These are phyloP conservation scores for Myotis myotis DNA, from an alignment of 2,797 vertebrate species.

Conservation along the genomic window DNA sequence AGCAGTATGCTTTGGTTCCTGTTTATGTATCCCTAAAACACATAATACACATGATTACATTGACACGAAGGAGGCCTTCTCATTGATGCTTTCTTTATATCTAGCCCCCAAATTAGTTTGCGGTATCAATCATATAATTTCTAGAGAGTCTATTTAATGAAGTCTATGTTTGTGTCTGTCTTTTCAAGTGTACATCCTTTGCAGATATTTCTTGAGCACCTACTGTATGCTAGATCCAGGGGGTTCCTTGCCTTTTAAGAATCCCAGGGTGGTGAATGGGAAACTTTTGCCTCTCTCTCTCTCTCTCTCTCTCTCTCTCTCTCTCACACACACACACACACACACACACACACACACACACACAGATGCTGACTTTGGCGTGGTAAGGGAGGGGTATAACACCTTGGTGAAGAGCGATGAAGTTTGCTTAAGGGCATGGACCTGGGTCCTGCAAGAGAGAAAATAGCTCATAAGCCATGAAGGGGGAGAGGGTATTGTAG, in stretches of 20 bases:
- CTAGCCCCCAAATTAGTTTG: slow-evolving; percentile 74
- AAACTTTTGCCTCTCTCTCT: neutral
- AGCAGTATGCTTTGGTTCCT: slow-evolving; percentile 75
- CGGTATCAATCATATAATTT: slow-evolving; percentile 66
- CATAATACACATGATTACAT: slow-evolving; percentile 69
- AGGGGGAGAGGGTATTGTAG: neutral
- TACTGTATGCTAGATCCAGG: neutral
- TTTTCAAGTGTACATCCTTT: slow-evolving; percentile 46
- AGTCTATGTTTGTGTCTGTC: slow-evolving; percentile 31
- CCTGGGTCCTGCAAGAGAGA: neutral
- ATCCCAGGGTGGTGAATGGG: neutral
- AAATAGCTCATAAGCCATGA: neutral
- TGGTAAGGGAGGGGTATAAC: neutral
- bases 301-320: no score
- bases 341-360: neutral
- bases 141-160: slow-evolving; percentile 58
- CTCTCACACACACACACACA: neutral
- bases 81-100: slow-evolving; percentile 72
- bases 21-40: slow-evolving; percentile 73
- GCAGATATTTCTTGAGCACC: neutral
- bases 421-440: neutral
- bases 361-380: no score
- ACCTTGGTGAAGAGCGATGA: neutral
- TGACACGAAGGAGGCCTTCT: slow-evolving; percentile 70
- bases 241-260: neutral